Evolutionary conservation across 2,888 invertebrate genomes (phyloP).

Genomic region (Onchidella celtica): DNA sequence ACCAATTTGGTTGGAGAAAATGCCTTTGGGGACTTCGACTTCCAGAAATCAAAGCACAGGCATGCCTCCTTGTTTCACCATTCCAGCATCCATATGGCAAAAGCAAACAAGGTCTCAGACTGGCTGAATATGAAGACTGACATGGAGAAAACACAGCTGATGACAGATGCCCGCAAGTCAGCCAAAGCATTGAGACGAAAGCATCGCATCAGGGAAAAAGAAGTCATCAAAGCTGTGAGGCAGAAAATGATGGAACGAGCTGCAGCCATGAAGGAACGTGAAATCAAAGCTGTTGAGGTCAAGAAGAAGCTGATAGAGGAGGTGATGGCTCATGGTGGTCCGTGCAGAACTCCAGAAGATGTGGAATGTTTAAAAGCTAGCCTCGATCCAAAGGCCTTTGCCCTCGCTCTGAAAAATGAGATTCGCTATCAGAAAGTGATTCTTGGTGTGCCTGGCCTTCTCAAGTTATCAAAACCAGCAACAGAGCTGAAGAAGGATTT

Average conservation of each 20-base stretch:
- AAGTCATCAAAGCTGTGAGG: constrained; percentile 1
- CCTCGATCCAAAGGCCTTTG: not conserved
- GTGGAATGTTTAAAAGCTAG: not conserved
- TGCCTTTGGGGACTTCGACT: too few species aligned
- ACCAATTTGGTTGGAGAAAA: too few species aligned
- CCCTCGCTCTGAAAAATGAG: not conserved
- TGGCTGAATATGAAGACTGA: too few species aligned
- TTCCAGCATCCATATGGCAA: too few species aligned
- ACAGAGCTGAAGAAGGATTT: not conserved
- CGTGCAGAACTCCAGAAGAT: not conserved
- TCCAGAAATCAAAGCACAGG: too few species aligned
- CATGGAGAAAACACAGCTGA: too few species aligned
- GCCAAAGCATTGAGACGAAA: not conserved
- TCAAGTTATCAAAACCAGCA: constrained; percentile 1
- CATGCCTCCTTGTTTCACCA: too few species aligned
- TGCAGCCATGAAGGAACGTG: not conserved
- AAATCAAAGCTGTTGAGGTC: not conserved
- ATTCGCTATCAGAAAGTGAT: constrained; percentile 16
- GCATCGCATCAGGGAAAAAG: not conserved
- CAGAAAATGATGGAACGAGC: not conserved
- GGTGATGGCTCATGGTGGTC: not conserved
- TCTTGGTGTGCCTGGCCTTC: not conserved
- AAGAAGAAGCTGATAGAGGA: not conserved
- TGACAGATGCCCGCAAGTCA: too few species aligned
- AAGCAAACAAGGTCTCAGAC: too few species aligned